A percentile compares a stretch with the other conserved stretches of the same genome.
Evolutionary conservation across 2,113 vertebrate genomes (phyloP).

Genomic region (Dendropsophus ebraccatus): DNA sequence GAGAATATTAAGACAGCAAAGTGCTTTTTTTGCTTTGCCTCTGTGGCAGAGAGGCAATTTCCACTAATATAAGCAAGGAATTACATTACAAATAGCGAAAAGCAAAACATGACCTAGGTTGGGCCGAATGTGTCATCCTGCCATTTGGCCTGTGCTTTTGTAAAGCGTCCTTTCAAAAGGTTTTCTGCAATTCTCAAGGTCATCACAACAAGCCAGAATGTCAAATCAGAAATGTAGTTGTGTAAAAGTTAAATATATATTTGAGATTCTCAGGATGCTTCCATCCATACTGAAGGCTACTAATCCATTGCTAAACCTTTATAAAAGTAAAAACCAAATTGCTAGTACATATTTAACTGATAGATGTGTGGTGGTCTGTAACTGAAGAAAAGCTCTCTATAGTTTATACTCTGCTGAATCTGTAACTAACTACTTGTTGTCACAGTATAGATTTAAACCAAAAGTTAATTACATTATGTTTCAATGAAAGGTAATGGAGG

Average conservation of each 20-base stretch:
- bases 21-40: slow-evolving; percentile 63
- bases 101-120: slow-evolving; percentile 57
- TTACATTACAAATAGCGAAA: slow-evolving; percentile 63
- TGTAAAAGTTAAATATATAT: not conserved
- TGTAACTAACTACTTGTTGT: no score
- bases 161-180: slow-evolving; percentile 49
- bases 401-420: no score
- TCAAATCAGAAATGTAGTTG: not conserved
- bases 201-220: slow-evolving; percentile 6
- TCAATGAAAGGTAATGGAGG: no score
- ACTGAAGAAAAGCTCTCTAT: no score
- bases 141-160: not conserved
- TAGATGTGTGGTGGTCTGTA: not conserved
- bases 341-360: not conserved
- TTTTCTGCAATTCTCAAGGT: slow-evolving; percentile 38
- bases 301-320: not conserved
- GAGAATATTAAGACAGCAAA: slow-evolving; percentile 72
- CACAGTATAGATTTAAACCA: no score
- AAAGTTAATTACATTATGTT: no score
- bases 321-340: not conserved
- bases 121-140: slow-evolving; percentile 50
- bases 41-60: slow-evolving; percentile 66
- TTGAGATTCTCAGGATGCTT: not conserved
- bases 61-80: slow-evolving; percentile 60
- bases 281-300: not conserved